Conservation (phyloP, 2,797 vertebrate species). For the Chloroceryle amazona region DNA sequence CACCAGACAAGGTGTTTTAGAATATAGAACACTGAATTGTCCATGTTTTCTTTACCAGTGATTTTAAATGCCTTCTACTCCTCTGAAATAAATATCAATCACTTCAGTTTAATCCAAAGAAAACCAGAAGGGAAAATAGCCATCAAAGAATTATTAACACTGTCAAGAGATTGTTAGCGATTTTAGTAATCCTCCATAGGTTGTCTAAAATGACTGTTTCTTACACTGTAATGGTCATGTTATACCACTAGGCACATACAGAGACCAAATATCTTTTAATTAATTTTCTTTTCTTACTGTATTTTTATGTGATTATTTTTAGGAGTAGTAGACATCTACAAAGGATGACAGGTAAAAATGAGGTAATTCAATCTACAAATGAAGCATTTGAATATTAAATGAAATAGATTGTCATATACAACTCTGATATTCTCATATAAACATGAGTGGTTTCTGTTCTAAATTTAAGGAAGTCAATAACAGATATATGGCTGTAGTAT, state of each 20-base stretch:
- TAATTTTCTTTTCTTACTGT: not conserved
- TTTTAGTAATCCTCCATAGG: not conserved
- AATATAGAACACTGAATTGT: not conserved
- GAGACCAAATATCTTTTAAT: not conserved
- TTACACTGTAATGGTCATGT: accelerated
- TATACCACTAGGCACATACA: not conserved
- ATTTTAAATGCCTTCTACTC: not conserved
- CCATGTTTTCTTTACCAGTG: not conserved
- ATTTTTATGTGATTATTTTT: not conserved
- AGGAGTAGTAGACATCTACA: not conserved
- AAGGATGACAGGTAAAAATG: not conserved
- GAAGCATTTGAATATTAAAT: not conserved
- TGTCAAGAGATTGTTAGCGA: not conserved
- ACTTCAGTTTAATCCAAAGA: not conserved
- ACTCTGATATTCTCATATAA: not conserved
- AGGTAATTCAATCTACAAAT: not conserved
- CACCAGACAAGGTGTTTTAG: not conserved
- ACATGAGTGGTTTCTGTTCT: not conserved
- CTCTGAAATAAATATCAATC: not conserved
- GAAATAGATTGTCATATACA: not conserved
- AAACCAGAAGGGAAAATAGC: not conserved
- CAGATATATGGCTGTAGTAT: not conserved
- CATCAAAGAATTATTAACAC: not conserved
- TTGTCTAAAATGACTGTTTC: not conserved
- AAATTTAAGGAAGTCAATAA: not conserved